Conservation (phyloP, 2,797 vertebrate genomes). For the Hippopotamyrus pictus region DNA sequence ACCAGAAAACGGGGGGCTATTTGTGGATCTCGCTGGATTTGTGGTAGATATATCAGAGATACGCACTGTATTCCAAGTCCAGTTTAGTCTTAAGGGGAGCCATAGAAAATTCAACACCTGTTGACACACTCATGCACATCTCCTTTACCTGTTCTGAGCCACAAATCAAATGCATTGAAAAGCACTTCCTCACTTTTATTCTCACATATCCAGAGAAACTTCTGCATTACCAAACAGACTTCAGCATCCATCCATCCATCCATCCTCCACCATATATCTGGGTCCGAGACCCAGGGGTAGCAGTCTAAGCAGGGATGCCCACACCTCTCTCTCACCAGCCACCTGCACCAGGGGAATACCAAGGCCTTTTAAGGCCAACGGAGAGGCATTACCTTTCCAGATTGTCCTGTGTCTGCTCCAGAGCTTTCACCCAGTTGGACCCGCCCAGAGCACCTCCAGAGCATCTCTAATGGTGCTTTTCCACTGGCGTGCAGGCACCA, state of each 20-base stretch:
- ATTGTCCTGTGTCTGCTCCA: not conserved
- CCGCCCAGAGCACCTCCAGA: not conserved
- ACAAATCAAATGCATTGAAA: not conserved
- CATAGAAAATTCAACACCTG: slow-evolving; percentile 41
- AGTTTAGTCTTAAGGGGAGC: slow-evolving; percentile 43
- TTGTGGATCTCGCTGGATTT: slow-evolving; percentile 47
- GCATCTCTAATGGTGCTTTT: not conserved
- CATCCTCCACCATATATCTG: not conserved
- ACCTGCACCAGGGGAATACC: not conserved
- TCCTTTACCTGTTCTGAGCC: not conserved
- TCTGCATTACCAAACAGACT: not conserved
- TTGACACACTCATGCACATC: not conserved
- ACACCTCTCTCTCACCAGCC: not conserved
- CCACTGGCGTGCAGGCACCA: not conserved
- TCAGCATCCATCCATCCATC: not conserved
- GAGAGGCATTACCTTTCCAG: not conserved
- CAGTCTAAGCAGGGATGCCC: not conserved
- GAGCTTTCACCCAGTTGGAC: not conserved
- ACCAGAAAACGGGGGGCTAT: slow-evolving; percentile 30
- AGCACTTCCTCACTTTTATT: not conserved
- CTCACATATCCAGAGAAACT: not conserved
- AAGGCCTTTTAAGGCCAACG: not conserved
- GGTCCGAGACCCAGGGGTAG: not conserved
- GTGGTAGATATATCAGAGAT: slow-evolving; percentile 28
- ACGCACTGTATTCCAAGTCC: slow-evolving; percentile 29